phyloP scores from a whole-genome alignment of 2,888 invertebrate genomes.

The Cantharis lateralis region DNA sequence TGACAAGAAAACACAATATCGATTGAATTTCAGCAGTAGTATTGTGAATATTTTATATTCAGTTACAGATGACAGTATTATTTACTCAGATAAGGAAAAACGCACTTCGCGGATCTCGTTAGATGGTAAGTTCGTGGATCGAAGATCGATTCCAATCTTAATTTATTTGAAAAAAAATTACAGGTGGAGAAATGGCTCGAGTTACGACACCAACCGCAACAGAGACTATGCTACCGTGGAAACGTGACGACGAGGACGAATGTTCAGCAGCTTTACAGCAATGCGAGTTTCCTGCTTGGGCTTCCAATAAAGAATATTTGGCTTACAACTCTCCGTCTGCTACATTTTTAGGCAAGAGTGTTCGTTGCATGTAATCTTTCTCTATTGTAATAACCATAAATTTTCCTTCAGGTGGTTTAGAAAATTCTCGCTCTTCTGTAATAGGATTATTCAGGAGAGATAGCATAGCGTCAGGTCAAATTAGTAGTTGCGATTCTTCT shows the following conservation, averaged over 20 bases:
- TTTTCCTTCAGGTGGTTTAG: slow-evolving; percentile 72
- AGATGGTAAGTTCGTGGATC: slow-evolving; percentile 52
- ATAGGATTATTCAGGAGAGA: slow-evolving; percentile 88
- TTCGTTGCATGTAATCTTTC: neutral
- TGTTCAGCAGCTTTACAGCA: slow-evolving; percentile 65
- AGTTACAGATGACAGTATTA: slow-evolving; percentile 58
- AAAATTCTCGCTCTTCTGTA: slow-evolving; percentile 87
- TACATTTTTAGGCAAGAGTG: slow-evolving; percentile 78
- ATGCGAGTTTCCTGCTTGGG: slow-evolving; percentile 94
- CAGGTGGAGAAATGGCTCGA: slow-evolving; percentile 68
- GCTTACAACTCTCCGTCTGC: slow-evolving; percentile 91
- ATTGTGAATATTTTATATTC: slow-evolving; percentile 37
- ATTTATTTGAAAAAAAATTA: neutral
- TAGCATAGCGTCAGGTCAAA: slow-evolving; percentile 71
- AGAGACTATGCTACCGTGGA: slow-evolving; percentile 92
- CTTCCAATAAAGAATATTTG: slow-evolving; percentile 91
- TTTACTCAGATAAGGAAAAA: slow-evolving; percentile 55
- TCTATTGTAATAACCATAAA: neutral
- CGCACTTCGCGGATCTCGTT: slow-evolving; percentile 56
- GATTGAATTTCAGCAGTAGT: slow-evolving; percentile 8
- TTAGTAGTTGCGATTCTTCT: slow-evolving; percentile 54
- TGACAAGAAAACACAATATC: neutral
- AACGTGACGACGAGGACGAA: slow-evolving; percentile 78
- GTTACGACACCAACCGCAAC: slow-evolving; percentile 87
- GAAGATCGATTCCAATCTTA: neutral